These are phyloP conservation scores for Sturnus vulgaris DNA, from an alignment of 2,113 vertebrate genomes.

Conservation along the genomic window DNA sequence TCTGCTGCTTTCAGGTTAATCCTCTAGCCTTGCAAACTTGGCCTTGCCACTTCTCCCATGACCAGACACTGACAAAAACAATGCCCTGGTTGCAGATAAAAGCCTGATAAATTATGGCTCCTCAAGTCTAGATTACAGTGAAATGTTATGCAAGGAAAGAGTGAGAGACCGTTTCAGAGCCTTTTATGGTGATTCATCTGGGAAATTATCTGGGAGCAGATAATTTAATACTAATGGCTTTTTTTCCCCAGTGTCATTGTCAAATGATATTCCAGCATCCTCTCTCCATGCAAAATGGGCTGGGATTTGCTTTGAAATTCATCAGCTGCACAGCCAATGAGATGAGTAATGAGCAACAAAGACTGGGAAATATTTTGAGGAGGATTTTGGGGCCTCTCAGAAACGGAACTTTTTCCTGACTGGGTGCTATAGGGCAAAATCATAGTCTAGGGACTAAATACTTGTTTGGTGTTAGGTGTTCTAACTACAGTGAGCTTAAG, in stretches of 20 bases:
- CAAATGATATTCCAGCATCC: neutral
- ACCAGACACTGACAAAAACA: neutral
- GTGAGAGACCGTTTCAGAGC: slow-evolving; percentile 21
- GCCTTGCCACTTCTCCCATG: neutral
- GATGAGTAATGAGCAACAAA: neutral
- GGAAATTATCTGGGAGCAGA: slow-evolving; percentile 50
- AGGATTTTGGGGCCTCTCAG: neutral
- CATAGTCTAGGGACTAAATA: neutral
- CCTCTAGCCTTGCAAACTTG: neutral
- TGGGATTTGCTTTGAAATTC: neutral
- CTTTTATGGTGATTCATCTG: slow-evolving; percentile 45
- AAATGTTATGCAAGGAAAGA: neutral
- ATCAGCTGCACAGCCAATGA: neutral
- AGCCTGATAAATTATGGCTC: neutral
- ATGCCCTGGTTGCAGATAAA: neutral
- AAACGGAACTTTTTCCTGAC: neutral
- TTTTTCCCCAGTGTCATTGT: neutral
- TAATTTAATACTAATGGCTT: slow-evolving; percentile 40
- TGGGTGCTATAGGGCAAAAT: neutral
- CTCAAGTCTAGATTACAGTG: neutral
- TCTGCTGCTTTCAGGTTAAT: neutral
- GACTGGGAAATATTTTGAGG: neutral
- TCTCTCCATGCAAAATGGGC: neutral
- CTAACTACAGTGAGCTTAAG: neutral
- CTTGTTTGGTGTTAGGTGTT: neutral